phyloP scores from a whole-genome alignment of 2,113 vertebrate genomes.

The Emberiza fucata region DNA sequence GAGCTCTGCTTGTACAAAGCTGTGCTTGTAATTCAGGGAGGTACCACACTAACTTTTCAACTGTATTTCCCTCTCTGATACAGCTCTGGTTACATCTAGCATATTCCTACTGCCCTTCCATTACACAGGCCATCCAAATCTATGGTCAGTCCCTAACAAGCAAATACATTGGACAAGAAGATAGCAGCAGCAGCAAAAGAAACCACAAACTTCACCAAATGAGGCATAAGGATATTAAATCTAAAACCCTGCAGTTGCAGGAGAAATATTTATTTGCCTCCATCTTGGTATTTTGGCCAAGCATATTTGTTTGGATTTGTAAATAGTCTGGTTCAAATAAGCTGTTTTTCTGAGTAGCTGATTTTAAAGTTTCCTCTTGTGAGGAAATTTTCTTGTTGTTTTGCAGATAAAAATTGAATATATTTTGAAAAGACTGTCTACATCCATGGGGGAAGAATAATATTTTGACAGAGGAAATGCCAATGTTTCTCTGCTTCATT shows the following conservation, averaged over 20 bases:
- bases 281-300: not conserved
- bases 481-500: constrained; percentile 34
- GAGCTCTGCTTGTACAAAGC: not conserved
- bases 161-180: not conserved
- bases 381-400: constrained; percentile 55
- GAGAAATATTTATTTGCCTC: constrained; percentile 25
- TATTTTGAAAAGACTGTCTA: constrained; percentile 46
- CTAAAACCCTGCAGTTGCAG: not conserved
- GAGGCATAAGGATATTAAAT: not conserved
- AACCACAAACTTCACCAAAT: not conserved
- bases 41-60: not conserved
- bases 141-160: not conserved
- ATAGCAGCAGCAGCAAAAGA: not conserved
- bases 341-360: not conserved
- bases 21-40: not conserved
- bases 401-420: constrained; percentile 56
- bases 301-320: constrained; percentile 27
- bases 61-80: not conserved
- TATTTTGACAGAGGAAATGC: constrained; percentile 61
- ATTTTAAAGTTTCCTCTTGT: constrained; percentile 39
- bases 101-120: not conserved
- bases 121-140: not conserved
- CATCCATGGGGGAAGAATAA: constrained; percentile 43
- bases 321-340: constrained; percentile 34
- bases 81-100: not conserved